Conservation (phyloP, 2,797 vertebrate genomes). For the Ibycter americanus region DNA sequence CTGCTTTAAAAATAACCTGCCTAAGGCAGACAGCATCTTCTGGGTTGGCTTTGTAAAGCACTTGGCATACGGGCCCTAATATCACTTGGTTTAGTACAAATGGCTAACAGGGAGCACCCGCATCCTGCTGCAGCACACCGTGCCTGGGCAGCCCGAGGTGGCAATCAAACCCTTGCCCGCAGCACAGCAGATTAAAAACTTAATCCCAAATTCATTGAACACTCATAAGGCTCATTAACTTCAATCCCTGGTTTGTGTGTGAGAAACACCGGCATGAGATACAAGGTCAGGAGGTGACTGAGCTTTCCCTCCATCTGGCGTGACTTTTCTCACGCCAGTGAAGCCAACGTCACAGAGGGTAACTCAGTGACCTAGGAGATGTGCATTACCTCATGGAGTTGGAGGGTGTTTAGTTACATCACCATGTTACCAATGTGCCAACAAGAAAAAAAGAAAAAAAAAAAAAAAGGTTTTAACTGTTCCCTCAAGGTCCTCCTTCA, state of each 20-base stretch:
- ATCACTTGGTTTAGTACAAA: not conserved
- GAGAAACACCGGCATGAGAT: not conserved
- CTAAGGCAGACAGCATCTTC: not conserved
- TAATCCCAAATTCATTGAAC: constrained; percentile 1
- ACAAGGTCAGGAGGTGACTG: not conserved
- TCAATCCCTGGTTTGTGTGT: not conserved
- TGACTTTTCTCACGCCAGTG: not conserved
- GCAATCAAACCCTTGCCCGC: not conserved
- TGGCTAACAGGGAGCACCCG: not conserved
- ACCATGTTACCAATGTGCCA: not conserved
- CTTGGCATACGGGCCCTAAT: fast-evolving
- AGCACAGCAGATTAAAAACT: not conserved
- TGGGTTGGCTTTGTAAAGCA: not conserved
- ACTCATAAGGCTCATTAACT: not conserved
- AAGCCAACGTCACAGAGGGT: not conserved
- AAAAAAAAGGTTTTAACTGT: not conserved
- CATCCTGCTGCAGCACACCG: not conserved
- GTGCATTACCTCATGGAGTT: not conserved
- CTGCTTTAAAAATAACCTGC: not conserved
- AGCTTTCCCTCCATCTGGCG: not conserved
- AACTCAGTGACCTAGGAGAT: not conserved
- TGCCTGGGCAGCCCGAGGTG: fast-evolving
- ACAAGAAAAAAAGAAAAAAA: not conserved
- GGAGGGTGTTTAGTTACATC: not conserved
- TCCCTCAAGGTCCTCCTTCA: not conserved